A percentile compares a stretch with the other conserved stretches of the same genome.
Evolutionary conservation across 2,113 vertebrate species (phyloP).

Genomic region (Osmerus mordax): DNA sequence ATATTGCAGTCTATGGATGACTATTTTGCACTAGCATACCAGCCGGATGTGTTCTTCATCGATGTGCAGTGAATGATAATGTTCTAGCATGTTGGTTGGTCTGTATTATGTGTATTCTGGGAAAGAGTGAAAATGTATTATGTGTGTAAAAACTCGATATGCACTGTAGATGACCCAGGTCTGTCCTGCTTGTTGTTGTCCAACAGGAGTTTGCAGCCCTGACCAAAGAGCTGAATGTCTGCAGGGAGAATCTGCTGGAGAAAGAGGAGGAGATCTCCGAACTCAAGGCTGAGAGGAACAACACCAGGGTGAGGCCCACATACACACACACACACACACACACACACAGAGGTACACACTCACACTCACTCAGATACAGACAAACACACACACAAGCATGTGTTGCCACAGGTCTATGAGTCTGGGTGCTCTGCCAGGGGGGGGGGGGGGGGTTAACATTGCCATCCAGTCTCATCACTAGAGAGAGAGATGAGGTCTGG

Average conservation of each 20-base stretch:
- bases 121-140: not conserved
- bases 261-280: conserved; percentile 99
- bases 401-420: too few relatives aligned
- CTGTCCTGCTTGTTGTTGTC: conserved; percentile 26
- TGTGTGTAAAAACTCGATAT: not conserved
- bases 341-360: not conserved
- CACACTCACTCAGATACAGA: not conserved
- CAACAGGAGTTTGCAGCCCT: conserved; percentile 93
- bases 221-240: conserved; percentile 95
- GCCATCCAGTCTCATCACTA: not conserved
- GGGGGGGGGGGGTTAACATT: conserved; percentile 28
- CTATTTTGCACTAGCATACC: too few relatives aligned
- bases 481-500: not conserved
- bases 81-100: too few relatives aligned
- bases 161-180: conserved; percentile 1
- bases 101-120: not conserved
- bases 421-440: not conserved
- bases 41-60: too few relatives aligned
- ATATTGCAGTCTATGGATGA: too few relatives aligned
- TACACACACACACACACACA: not conserved
- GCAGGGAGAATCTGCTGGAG: conserved; percentile 94
- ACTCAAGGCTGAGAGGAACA: conserved; percentile 98
- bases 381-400: not conserved
- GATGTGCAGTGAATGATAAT: too few relatives aligned
- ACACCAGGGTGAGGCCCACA: conserved; percentile 75